Conservation (phyloP, 2,888 invertebrate species). For the Drosophila quinaria region DNA sequence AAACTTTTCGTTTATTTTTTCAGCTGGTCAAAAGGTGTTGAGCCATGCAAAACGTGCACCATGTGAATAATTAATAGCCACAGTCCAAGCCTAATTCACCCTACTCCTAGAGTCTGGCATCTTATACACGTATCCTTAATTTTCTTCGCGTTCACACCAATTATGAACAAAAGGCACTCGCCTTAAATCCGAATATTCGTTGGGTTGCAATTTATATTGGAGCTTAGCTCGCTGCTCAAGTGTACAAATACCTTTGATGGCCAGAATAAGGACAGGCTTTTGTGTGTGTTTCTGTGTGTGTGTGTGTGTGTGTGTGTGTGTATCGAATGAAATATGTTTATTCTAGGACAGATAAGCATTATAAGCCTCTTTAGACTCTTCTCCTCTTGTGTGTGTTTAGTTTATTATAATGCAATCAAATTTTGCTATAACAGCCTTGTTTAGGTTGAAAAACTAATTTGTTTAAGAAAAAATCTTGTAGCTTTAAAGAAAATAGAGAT, state of each 20-base stretch:
- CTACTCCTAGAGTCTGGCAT: conserved; percentile 12
- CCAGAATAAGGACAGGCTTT: conserved; percentile 3
- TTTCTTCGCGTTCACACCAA: conserved; percentile 55
- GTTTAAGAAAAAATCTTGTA: background rate
- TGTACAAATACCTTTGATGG: conserved; percentile 25
- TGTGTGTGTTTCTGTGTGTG: conserved; percentile 4
- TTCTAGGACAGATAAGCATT: conserved; percentile 15
- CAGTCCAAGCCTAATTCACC: background rate
- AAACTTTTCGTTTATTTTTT: conserved; percentile 9
- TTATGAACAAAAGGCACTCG: conserved; percentile 28
- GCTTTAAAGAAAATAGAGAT: background rate
- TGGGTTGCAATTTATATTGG: conserved; percentile 9
- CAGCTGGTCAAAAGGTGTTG: conserved; percentile 51
- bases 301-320: conserved; percentile 14
- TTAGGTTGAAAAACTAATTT: background rate
- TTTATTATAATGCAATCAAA: conserved; percentile 30
- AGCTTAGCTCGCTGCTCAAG: conserved; percentile 24
- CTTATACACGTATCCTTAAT: conserved; percentile 47
- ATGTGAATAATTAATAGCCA: conserved; percentile 74
- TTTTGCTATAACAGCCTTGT: conserved; percentile 1
- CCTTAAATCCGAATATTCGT: conserved; percentile 9
- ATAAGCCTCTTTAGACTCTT: conserved; percentile 19
- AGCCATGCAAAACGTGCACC: conserved; percentile 48
- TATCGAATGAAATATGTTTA: conserved; percentile 20
- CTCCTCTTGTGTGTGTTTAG: conserved; percentile 24